A percentile compares a stretch with the other conserved stretches of the same genome.
Evolutionary conservation across 2,113 vertebrate genomes (phyloP).

Genomic region (Hiodon alosoides): DNA sequence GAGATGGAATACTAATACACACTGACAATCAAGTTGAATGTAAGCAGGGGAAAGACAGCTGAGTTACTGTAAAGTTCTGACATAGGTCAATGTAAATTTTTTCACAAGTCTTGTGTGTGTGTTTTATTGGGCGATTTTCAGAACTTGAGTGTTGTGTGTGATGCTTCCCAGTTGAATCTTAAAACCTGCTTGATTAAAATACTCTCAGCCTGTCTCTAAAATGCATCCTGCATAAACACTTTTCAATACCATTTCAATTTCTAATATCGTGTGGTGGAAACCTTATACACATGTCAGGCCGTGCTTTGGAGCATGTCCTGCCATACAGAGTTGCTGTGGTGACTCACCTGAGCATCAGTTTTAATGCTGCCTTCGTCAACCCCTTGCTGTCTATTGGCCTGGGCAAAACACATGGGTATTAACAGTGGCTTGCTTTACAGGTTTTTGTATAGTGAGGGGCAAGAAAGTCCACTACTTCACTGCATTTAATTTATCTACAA

Average conservation of each 20-base stretch:
- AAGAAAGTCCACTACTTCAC: background rate
- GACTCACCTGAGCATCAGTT: slow-evolving; percentile 81
- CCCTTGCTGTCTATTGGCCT: slow-evolving; percentile 80
- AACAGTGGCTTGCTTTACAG: background rate
- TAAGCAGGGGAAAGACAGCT: too few relatives aligned
- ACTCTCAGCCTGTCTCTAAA: too few relatives aligned
- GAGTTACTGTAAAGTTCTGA: too few relatives aligned
- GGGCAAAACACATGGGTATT: slow-evolving; percentile 23
- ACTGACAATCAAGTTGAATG: too few relatives aligned
- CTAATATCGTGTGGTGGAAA: background rate
- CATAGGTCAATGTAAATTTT: background rate
- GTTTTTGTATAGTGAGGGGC: too few relatives aligned
- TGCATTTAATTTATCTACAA: too few relatives aligned
- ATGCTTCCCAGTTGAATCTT: too few relatives aligned
- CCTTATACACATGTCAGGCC: background rate
- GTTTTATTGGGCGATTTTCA: background rate
- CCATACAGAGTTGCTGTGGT: background rate
- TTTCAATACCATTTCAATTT: too few relatives aligned
- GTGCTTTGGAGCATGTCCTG: background rate
- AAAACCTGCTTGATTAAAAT: too few relatives aligned
- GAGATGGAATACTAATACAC: too few relatives aligned
- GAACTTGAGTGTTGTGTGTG: background rate
- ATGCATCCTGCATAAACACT: too few relatives aligned
- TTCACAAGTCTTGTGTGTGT: background rate
- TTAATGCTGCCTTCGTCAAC: slow-evolving; percentile 70